Evolutionary conservation across 2,888 invertebrate species (phyloP).

Genomic region (Eilema depressum): DNA sequence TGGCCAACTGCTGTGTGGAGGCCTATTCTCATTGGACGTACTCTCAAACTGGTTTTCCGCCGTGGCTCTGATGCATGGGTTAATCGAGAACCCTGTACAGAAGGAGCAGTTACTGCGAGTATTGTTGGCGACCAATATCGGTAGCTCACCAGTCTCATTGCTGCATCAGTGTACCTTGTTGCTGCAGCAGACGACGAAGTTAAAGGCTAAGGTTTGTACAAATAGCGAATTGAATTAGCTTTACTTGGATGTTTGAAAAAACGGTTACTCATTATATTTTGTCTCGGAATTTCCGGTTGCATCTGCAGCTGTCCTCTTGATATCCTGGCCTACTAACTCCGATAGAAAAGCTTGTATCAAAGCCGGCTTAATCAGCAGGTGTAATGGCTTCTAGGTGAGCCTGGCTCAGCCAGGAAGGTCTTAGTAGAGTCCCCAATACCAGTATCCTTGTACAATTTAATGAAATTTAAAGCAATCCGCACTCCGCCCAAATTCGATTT

Average conservation of each 20-base stretch:
- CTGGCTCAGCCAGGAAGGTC: too few species aligned
- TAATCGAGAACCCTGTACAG: conserved; percentile 94
- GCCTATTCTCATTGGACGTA: conserved; percentile 95
- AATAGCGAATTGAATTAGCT: neutral
- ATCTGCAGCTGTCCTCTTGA: too few species aligned
- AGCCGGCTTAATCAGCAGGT: too few species aligned
- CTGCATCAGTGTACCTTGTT: conserved; percentile 95
- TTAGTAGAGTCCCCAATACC: too few species aligned
- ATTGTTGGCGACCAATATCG: conserved; percentile 94
- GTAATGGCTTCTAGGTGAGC: too few species aligned
- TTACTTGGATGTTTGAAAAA: neutral
- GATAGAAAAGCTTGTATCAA: too few species aligned
- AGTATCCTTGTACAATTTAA: too few species aligned
- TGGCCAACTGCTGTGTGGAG: conserved; percentile 97
- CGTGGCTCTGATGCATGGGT: conserved; percentile 95
- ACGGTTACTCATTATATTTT: too few species aligned
- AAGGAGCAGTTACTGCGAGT: conserved; percentile 97
- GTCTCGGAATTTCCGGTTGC: too few species aligned
- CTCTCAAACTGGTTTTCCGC: conserved; percentile 98
- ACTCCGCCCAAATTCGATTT: too few species aligned
- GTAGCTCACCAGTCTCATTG: conserved; percentile 94
- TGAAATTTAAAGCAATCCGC: too few species aligned
- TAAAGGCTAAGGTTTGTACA: conserved; percentile 89
- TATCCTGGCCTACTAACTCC: too few species aligned
- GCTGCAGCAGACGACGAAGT: conserved; percentile 93